A percentile compares a stretch with the other conserved stretches of the same genome.
Evolutionary conservation across 2,113 vertebrate species (phyloP).

Genomic region (Apus apus): DNA sequence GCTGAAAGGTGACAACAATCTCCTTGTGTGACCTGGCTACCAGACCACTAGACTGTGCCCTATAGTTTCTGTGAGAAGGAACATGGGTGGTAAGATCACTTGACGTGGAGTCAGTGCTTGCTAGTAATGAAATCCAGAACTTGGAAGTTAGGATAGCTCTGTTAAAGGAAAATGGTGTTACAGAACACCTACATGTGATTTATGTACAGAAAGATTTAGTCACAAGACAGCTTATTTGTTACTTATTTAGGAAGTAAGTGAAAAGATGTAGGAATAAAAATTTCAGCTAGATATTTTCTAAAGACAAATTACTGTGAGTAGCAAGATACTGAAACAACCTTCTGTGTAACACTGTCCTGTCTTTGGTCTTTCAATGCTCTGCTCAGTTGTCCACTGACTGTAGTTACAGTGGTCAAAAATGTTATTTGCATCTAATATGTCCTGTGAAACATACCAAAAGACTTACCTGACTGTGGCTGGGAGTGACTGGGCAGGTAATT

Average conservation of each 20-base stretch:
- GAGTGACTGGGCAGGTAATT: background rate
- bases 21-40: fast-evolving
- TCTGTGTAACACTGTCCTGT: background rate
- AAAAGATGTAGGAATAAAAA: background rate
- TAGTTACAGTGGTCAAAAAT: background rate
- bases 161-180: background rate
- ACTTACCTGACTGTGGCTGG: background rate
- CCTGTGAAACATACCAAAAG: background rate
- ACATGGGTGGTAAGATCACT: fast-evolving
- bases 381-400: background rate
- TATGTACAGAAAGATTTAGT: background rate
- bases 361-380: background rate
- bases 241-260: background rate
- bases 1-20: background rate
- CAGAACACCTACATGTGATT: background rate
- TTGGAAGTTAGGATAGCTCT: background rate
- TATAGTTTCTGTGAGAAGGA: fast-evolving
- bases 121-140: background rate
- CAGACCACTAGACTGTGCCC: background rate
- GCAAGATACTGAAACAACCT: background rate
- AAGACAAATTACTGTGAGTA: background rate
- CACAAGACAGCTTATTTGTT: background rate
- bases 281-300: background rate
- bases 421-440: background rate
- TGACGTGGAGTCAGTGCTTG: background rate